Evolutionary conservation across 2,797 vertebrate genomes (phyloP).

Genomic region (Chaenodraco wilsoni): DNA sequence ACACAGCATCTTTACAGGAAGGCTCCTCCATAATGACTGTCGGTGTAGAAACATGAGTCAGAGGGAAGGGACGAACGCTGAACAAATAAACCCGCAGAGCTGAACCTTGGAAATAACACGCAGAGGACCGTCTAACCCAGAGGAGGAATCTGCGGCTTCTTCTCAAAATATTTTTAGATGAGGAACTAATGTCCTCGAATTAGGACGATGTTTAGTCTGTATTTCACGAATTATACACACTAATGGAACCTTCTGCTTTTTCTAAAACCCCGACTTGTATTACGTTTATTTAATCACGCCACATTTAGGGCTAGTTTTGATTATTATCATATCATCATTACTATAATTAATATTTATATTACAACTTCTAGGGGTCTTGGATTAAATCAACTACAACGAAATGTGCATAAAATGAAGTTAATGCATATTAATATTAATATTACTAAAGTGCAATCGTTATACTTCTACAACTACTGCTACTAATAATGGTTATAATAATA

Average conservation of each 20-base stretch:
- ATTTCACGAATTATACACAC: background rate
- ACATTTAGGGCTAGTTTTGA: background rate
- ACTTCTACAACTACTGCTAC: too few species aligned
- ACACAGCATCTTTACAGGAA: conserved; percentile 45
- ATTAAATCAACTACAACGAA: background rate
- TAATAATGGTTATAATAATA: too few species aligned
- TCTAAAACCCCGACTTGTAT: background rate
- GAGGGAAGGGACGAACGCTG: conserved; percentile 43
- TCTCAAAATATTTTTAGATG: background rate
- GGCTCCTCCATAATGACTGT: conserved; percentile 44
- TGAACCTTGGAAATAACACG: conserved; percentile 46
- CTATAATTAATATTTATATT: background rate
- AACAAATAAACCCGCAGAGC: conserved; percentile 53
- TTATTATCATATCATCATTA: background rate
- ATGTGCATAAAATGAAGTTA: background rate
- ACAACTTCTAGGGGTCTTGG: too few species aligned
- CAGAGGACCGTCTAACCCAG: conserved; percentile 45
- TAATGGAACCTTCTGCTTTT: background rate
- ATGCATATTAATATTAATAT: too few species aligned
- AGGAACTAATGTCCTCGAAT: conserved; percentile 15
- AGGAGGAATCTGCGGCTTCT: conserved; percentile 10
- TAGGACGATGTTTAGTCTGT: conserved; percentile 25
- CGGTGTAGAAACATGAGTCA: conserved; percentile 55
- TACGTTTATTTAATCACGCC: background rate
- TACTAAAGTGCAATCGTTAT: too few species aligned